These are phyloP conservation scores for Liparis tanakae DNA, from an alignment of 2,797 vertebrate species.

Conservation along the genomic window DNA sequence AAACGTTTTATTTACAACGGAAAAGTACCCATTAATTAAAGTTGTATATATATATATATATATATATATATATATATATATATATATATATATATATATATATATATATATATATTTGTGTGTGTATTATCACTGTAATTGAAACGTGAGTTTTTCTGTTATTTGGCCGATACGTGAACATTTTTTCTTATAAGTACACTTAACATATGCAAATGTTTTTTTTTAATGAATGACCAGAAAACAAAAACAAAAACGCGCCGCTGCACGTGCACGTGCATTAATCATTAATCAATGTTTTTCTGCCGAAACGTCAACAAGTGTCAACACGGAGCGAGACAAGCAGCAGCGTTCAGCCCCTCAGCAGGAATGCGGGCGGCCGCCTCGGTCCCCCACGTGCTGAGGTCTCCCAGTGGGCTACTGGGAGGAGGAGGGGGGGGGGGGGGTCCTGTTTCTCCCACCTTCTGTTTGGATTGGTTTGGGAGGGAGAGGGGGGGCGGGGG, in stretches of 20 bases:
- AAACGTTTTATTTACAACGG: neutral
- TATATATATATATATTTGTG: neutral
- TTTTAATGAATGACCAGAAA: neutral
- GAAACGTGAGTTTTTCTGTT: neutral
- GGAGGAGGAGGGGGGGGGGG: too few species aligned
- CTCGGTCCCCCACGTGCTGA: conserved; percentile 63
- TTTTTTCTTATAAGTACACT: neutral
- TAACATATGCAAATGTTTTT: neutral
- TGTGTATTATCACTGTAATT: neutral
- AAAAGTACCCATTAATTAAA: neutral
- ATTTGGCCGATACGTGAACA: neutral
- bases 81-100: neutral
- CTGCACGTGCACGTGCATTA: neutral
- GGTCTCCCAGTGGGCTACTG: conserved; percentile 25
- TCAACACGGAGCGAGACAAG: neutral
- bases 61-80: neutral
- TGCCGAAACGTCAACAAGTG: conserved; percentile 7
- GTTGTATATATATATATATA: neutral
- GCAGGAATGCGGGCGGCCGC: conserved; percentile 34
- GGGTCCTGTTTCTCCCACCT: conserved; percentile 68
- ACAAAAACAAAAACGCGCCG: neutral
- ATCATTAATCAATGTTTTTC: too few species aligned
- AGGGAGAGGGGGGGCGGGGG: too few species aligned
- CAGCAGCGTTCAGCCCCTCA: conserved; percentile 1
- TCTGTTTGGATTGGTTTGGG: conserved; percentile 38